These are phyloP conservation scores for Elaphurus davidianus DNA, from an alignment of 2,113 vertebrate genomes.

Conservation along the genomic window DNA sequence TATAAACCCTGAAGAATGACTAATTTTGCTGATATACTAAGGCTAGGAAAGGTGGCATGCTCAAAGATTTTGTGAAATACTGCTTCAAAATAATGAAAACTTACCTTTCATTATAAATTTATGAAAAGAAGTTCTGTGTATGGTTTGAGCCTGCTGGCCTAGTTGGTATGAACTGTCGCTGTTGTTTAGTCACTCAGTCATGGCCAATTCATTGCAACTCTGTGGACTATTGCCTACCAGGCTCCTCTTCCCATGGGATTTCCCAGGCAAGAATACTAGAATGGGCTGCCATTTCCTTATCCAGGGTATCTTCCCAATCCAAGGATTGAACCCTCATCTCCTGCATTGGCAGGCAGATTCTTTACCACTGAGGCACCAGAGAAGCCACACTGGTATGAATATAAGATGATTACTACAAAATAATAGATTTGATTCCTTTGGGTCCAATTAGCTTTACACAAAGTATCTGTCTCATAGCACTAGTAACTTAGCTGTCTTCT, in stretches of 20 bases:
- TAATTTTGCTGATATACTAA: not conserved
- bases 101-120: not conserved
- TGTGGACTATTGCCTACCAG: not conserved
- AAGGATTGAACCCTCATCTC: not conserved
- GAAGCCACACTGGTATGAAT: not conserved
- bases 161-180: not conserved
- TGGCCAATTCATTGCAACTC: not conserved
- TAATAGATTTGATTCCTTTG: constrained; percentile 24
- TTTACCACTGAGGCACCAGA: not conserved
- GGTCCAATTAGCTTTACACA: not conserved
- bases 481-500: not conserved
- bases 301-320: not conserved
- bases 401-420: not conserved
- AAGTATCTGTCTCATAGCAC: not conserved
- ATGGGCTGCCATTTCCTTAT: not conserved
- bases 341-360: not conserved
- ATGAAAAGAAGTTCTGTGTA: not conserved
- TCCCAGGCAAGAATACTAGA: not conserved
- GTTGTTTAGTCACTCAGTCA: not conserved
- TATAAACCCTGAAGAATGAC: not conserved
- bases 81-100: constrained; percentile 24
- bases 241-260: not conserved
- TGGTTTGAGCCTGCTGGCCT: not conserved
- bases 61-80: not conserved
- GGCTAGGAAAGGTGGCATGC: not conserved